Evolutionary conservation across 1,140 invertebrate species (phyloP), one percentile per base, ranked within the genome.

Genomic region (Drosophila saltans): DNA sequence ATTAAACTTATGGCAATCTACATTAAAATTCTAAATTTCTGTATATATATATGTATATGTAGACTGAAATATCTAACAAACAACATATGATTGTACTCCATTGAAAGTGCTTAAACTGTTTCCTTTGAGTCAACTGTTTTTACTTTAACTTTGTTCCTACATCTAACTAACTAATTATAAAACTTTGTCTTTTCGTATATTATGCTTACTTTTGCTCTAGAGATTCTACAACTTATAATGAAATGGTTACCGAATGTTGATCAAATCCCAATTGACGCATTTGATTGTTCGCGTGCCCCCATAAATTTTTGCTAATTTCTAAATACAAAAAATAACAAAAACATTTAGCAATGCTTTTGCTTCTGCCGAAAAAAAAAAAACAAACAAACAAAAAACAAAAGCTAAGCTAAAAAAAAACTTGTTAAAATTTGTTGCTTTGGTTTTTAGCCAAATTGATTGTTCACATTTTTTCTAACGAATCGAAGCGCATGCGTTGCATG

Each of bases 401-500:
- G 45, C 45, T 21, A 24, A 52, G 45, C 45, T 21, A 52, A 52
- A 52, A 80, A 73, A 84, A 89, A 78, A 89, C 77, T 84, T 84
- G 80, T 83, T 89, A 78, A 89, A 89, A 89, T 88, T 88, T 84
- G 84, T 78, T 66, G 75, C 71, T 67, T 68, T 55, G 6, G 77
- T 70, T 89, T 88, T 80, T 89, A 64, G 57, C 77, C 84, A 89
- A 88, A 89, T 89, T 89, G 84, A 89, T 88, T 88, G 85, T 84
- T 84, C 74, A 88, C 75, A 88, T 88, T 89, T 89, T 89, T 82
- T 76, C 69, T 64, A 86, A 65, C 69, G 65, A 88, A 73, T 82
- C 72, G 71, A 68, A 78, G 68, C 76, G 80, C 73, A 80, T 89
- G 74, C 84, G 74, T 75, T 83, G 76, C 72, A 75, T 72, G 78